Evolutionary conservation across 2,113 vertebrate genomes (phyloP), one percentile per base, ranked within the genome.

Genomic region (Shinisaurus crocodilurus): DNA sequence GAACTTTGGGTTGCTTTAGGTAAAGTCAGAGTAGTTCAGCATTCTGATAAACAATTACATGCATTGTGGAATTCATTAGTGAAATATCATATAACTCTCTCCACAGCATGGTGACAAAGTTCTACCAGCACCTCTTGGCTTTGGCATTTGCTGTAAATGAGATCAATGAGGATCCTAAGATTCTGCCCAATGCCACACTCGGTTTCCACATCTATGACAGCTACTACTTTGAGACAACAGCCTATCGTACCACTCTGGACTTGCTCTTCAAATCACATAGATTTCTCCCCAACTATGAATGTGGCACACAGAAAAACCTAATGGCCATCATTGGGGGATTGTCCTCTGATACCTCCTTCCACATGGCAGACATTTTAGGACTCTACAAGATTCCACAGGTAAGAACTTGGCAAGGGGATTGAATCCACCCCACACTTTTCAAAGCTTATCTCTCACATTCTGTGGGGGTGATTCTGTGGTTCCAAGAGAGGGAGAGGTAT

Each of bases 371-470:
- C 5, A n/a, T 81, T 12, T 50, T 88, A n/a, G 8, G 34, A n/a
- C 60, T 80, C 32, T 88, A 69, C 45, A 81, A 88, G 3, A 69
- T 88, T 37, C 87, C 87, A 80, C 87, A 88, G 87, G 87, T 88
- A 81, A 5, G 87, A 8, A 40, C 57, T 40, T 1, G n/a, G 80
- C 6, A 57, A 37, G 34, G 6, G 48, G 16, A 13, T 23, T 43
- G 23, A 54, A 54, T 54, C 50, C 48, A 5, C 48, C 48, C 48
- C n/a, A n/a, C 48, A 50, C 48, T 50, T 50, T 50, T 50, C 4
- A 50, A 74, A 34, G 12, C 70, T 3, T 32, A n/a, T 74, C 5
- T 74, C 3, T 74, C 18, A 34, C 25, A 15, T 16, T 37, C 7
- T 74, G 32, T 32, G 67, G 6, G 7, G 27, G 7, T 69, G 67